phyloP scores from a whole-genome alignment of 2,797 vertebrate genomes.

The Diglossa cyanea region DNA sequence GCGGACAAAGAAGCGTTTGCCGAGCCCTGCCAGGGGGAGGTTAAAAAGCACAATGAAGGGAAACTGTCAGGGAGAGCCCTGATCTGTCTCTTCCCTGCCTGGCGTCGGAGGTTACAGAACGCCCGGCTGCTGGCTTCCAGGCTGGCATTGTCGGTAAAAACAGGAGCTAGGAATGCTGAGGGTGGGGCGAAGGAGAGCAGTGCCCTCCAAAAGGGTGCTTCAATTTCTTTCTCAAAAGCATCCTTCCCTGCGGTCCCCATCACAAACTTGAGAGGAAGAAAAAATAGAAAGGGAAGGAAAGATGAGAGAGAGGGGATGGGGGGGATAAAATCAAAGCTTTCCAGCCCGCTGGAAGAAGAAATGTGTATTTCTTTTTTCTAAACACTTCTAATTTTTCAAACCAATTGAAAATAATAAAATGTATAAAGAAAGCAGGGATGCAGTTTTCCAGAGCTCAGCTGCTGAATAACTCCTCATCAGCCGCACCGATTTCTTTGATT shows the following conservation, averaged over 20 bases:
- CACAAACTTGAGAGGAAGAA: neutral
- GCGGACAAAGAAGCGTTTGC: neutral
- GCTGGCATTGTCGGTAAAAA: neutral
- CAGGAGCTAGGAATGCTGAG: neutral
- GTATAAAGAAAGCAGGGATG: constrained; percentile 60
- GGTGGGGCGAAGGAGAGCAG: neutral
- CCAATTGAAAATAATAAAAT: constrained; percentile 67
- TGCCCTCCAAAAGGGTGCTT: neutral
- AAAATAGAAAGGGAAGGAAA: neutral
- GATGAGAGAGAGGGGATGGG: neutral
- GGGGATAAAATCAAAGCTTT: constrained; percentile 34
- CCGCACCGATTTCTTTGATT: constrained; percentile 65
- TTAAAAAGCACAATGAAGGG: neutral
- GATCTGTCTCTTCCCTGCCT: neutral
- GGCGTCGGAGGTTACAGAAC: neutral
- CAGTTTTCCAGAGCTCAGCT: constrained; percentile 67
- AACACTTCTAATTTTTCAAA: constrained; percentile 69
- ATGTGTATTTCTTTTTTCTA: constrained; percentile 65
- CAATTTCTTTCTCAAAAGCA: neutral
- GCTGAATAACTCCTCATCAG: constrained; percentile 68
- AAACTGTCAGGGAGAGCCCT: neutral
- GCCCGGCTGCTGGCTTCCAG: neutral
- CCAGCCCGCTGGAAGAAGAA: constrained; percentile 57
- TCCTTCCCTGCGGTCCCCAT: neutral
- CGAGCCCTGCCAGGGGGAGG: neutral